Conservation (phyloP, 2,888 invertebrate species). For the Drosophila mettleri region DNA sequence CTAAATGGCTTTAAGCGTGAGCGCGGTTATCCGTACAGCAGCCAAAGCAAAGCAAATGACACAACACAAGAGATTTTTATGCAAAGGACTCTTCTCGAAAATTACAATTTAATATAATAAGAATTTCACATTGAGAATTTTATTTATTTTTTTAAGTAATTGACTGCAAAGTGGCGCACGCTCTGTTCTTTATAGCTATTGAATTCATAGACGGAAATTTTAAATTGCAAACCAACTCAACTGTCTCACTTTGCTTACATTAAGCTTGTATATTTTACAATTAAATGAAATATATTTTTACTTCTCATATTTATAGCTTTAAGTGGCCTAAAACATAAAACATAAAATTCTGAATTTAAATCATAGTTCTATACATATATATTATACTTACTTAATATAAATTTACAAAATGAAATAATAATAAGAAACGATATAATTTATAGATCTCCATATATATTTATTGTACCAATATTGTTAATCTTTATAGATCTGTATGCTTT, state of each 20-base stretch:
- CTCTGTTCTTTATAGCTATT: background rate
- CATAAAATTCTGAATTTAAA: too few relatives aligned
- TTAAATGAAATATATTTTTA: too few relatives aligned
- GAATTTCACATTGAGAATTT: background rate
- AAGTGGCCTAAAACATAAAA: too few relatives aligned
- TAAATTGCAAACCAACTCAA: background rate
- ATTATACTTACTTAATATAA: too few relatives aligned
- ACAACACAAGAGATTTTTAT: constrained; percentile 36
- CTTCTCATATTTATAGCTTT: too few relatives aligned
- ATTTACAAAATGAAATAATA: too few relatives aligned
- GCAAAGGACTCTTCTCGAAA: constrained; percentile 16
- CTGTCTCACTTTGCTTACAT: too few relatives aligned
- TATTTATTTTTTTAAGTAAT: constrained; percentile 12
- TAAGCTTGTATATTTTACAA: background rate
- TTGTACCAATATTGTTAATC: too few relatives aligned
- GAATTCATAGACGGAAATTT: background rate
- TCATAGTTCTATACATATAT: too few relatives aligned
- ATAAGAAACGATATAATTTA: too few relatives aligned
- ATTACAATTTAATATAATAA: constrained; percentile 28
- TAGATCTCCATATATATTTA: too few relatives aligned
- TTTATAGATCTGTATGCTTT: too few relatives aligned
- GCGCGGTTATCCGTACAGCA: constrained; percentile 1
- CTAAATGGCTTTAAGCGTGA: constrained; percentile 72
- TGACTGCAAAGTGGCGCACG: background rate
- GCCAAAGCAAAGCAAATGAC: constrained; percentile 16